These are phyloP conservation scores for Sphaeridia pumilis DNA, from an alignment of 2,888 invertebrate species.

Conservation along the genomic window DNA sequence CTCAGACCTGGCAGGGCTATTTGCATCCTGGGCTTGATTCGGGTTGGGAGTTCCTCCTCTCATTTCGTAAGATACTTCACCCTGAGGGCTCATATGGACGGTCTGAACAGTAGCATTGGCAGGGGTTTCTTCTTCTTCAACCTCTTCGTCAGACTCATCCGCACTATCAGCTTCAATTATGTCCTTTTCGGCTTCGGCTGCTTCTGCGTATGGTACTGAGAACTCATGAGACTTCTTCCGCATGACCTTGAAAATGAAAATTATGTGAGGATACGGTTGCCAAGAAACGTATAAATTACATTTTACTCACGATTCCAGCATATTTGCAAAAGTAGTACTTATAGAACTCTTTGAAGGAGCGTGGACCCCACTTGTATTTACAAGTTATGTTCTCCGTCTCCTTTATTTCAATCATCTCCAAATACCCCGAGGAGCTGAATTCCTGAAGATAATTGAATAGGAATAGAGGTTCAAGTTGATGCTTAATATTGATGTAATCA, in stretches of 20 bases:
- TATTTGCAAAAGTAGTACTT: slow-evolving; percentile 27
- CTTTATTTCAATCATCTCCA: slow-evolving; percentile 20
- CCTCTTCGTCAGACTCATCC: background rate
- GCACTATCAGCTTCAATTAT: background rate
- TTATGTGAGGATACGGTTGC: too few relatives aligned
- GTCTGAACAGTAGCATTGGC: too few relatives aligned
- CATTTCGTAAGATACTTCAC: too few relatives aligned
- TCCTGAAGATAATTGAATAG: slow-evolving; percentile 18
- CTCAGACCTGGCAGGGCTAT: too few relatives aligned
- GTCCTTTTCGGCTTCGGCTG: background rate
- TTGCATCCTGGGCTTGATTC: too few relatives aligned
- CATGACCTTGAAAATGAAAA: background rate
- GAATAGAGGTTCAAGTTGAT: background rate
- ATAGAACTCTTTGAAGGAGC: slow-evolving; percentile 29
- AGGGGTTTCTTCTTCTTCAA: background rate
- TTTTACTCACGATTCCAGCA: too few relatives aligned
- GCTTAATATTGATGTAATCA: background rate
- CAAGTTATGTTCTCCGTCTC: slow-evolving; percentile 17
- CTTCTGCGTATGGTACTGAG: too few relatives aligned
- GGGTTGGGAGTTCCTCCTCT: too few relatives aligned
- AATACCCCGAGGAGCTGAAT: slow-evolving; percentile 23
- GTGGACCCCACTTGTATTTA: slow-evolving; percentile 29
- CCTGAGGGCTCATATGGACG: too few relatives aligned
- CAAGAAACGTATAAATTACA: slow-evolving; percentile 16
- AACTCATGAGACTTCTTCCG: background rate